phyloP scores from a whole-genome alignment of 2,113 vertebrate species.

The Cochlearius cochlearius region DNA sequence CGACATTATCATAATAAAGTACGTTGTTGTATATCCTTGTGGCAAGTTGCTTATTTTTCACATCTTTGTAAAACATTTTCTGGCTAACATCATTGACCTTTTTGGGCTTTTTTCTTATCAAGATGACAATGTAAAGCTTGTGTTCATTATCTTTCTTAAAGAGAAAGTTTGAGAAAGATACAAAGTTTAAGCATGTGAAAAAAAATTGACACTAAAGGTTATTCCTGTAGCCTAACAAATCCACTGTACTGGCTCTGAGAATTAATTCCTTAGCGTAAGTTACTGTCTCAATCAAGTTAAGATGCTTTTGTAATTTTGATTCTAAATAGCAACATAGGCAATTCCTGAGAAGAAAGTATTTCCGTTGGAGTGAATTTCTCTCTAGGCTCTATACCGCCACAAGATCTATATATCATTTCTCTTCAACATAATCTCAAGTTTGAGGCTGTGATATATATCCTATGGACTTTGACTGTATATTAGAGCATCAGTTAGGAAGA shows the following conservation, averaged over 20 bases:
- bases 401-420: neutral
- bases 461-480: neutral
- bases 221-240: neutral
- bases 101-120: neutral
- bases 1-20: neutral
- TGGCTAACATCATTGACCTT: neutral
- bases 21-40: neutral
- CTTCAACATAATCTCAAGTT: neutral
- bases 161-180: neutral
- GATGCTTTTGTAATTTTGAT: neutral
- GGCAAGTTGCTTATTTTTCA: neutral
- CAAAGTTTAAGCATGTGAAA: neutral
- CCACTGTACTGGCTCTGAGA: neutral
- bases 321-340: neutral
- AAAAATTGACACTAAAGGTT: neutral
- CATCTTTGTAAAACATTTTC: neutral
- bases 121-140: neutral
- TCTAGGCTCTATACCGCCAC: accelerated
- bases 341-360: neutral
- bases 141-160: neutral
- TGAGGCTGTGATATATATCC: neutral
- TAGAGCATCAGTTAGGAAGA: neutral
- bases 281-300: neutral
- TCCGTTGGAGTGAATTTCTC: neutral
- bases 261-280: neutral